Evolutionary conservation across 2,888 invertebrate species (phyloP), one percentile per base, ranked within the genome.

Genomic region (Dusona sp.): DNA sequence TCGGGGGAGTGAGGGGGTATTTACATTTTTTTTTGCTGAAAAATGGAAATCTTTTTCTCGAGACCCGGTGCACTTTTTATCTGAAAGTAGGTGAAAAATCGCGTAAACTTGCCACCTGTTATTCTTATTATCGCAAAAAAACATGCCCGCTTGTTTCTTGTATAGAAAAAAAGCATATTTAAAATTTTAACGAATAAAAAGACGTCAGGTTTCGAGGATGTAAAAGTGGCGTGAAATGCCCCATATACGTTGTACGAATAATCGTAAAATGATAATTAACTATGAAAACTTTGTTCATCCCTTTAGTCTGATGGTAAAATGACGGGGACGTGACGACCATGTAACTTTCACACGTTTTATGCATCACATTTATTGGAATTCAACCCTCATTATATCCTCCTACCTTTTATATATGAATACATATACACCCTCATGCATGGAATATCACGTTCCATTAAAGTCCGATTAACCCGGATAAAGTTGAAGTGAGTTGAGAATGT

Each of bases 381-480:
- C 65, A 65, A 29, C 65, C 73, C 81, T 64, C 70, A 75, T 68
- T 68, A 57, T 36, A 64, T 45, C 61, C 51, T 54, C 33, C 38
- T 9, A n/a, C 19, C 61, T 64, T 54, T 25, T 64, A 36, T 45
- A 45, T 45, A 54, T 68, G 19, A 19, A 42, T 72, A 64, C 48
- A 45, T 51, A 57, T 82, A 57, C 74, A n/a, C 45, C 64, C 73
- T 51, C 57, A 51, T 73, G 42, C 65, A 75, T 67, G 80, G 73
- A 84, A 80, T 73, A 77, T 87, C 85, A 74, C 79, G 84, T 81
- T 84, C 86, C 86, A 86, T 86, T 86, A 86, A 86, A 86, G 84
- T 84, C 79, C 84, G 86, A 86, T 86, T 86, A 86, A 84, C 86
- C 84, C 83, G 86, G 86, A 86, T 86, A 86, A 86, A 86, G 86